These are phyloP conservation scores for Lophura nycthemera DNA, from an alignment of 2,113 vertebrate genomes.

Conservation along the genomic window DNA sequence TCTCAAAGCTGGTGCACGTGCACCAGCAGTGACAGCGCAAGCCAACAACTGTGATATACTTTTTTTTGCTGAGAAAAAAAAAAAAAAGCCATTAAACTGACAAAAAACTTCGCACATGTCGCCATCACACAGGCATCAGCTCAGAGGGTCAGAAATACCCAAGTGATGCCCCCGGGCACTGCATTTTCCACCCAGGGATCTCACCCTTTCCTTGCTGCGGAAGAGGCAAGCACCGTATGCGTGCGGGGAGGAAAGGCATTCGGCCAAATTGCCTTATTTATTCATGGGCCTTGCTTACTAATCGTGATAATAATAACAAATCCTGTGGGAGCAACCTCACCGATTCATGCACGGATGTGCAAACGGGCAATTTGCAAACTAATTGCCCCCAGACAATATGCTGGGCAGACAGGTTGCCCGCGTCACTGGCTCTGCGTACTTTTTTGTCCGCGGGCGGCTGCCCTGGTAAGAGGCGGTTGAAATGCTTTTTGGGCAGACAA, in stretches of 20 bases:
- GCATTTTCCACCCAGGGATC: neutral
- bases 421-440: too few species aligned
- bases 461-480: conserved; percentile 81
- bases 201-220: neutral
- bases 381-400: conserved; percentile 74
- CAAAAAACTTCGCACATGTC: neutral
- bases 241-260: neutral
- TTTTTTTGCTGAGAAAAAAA: neutral
- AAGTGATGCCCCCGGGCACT: neutral
- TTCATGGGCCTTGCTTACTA: conserved; percentile 58
- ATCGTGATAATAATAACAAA: conserved; percentile 18
- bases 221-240: neutral
- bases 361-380: conserved; percentile 80
- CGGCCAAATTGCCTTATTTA: conserved; percentile 62
- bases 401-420: conserved; percentile 73
- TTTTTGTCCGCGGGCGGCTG: too few species aligned
- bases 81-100: too few species aligned
- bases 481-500: conserved; percentile 82
- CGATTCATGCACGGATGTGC: conserved; percentile 53
- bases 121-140: neutral
- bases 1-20: neutral
- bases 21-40: neutral
- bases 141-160: neutral
- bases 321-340: conserved; percentile 30
- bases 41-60: neutral